Evolutionary conservation across 2,888 invertebrate species (phyloP).

Genomic region (Hirtodrosophila histrioides): DNA sequence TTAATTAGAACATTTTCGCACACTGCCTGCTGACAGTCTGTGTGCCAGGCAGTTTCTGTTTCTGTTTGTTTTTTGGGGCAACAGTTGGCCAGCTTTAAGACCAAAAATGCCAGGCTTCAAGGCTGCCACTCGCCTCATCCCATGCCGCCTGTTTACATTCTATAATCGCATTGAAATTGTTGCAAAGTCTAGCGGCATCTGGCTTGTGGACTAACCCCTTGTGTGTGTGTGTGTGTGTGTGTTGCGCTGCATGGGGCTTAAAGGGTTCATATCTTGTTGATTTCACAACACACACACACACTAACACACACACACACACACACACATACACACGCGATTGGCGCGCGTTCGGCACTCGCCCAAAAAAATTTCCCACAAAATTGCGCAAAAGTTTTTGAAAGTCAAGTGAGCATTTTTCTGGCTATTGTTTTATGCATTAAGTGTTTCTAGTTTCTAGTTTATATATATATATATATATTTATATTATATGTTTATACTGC

Average conservation of each 20-base stretch:
- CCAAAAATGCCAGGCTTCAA: conserved; percentile 44
- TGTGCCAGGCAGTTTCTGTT: conserved; percentile 16
- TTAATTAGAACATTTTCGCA: conserved; percentile 75
- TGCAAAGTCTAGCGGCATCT: conserved; percentile 52
- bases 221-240: conserved; percentile 21
- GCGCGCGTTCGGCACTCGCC: conserved; percentile 21
- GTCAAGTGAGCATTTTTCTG: conserved; percentile 5
- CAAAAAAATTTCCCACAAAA: conserved; percentile 49
- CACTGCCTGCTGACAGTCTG: conserved; percentile 53
- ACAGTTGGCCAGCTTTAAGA: conserved; percentile 75
- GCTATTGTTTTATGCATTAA: neutral
- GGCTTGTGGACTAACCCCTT: conserved; percentile 41
- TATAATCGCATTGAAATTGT: conserved; percentile 55
- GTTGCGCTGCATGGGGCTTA: conserved; percentile 41
- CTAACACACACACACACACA: conserved; percentile 18
- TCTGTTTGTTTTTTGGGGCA: conserved; percentile 47
- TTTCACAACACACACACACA: conserved; percentile 28
- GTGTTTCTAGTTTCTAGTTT: neutral
- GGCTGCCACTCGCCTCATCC: neutral
- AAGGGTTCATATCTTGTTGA: conserved; percentile 48
- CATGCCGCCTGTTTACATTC: neutral
- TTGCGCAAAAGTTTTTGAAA: conserved; percentile 27
- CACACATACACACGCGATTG: conserved; percentile 22
- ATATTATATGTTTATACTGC: neutral
- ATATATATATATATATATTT: neutral